phyloP scores from a whole-genome alignment of 2,888 invertebrate genomes.

The Zonitis immaculata region DNA sequence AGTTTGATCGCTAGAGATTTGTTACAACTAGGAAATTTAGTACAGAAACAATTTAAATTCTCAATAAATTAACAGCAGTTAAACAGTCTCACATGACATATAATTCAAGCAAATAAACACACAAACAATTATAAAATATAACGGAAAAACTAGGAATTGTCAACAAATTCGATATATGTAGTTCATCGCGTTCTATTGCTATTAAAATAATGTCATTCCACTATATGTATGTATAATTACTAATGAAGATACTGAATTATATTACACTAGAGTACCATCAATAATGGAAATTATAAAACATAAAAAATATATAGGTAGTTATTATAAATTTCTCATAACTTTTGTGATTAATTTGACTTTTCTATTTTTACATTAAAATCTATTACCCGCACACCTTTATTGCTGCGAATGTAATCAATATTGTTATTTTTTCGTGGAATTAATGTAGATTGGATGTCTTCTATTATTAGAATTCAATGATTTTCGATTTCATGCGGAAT shows the following conservation, averaged over 20 bases:
- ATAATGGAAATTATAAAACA: neutral
- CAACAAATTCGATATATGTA: neutral
- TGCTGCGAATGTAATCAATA: too few species aligned
- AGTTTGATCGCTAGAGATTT: neutral
- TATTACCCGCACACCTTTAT: too few species aligned
- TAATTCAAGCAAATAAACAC: neutral
- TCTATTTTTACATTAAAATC: neutral
- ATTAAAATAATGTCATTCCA: neutral
- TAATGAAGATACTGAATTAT: neutral
- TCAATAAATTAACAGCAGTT: slow-evolving; percentile 8
- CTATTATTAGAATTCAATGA: too few species aligned
- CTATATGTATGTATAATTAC: neutral
- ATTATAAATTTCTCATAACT: neutral
- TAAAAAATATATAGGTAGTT: neutral
- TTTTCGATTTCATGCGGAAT: too few species aligned
- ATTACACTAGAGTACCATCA: neutral
- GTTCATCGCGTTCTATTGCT: neutral
- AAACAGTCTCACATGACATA: neutral
- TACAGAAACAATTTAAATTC: slow-evolving; percentile 1
- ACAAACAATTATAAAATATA: neutral
- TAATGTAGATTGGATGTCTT: too few species aligned
- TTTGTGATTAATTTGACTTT: neutral
- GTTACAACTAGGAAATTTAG: neutral
- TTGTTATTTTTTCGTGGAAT: too few species aligned
- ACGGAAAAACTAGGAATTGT: neutral